Conservation (phyloP, 2,888 invertebrate genomes). For the Anodontia alba region DNA sequence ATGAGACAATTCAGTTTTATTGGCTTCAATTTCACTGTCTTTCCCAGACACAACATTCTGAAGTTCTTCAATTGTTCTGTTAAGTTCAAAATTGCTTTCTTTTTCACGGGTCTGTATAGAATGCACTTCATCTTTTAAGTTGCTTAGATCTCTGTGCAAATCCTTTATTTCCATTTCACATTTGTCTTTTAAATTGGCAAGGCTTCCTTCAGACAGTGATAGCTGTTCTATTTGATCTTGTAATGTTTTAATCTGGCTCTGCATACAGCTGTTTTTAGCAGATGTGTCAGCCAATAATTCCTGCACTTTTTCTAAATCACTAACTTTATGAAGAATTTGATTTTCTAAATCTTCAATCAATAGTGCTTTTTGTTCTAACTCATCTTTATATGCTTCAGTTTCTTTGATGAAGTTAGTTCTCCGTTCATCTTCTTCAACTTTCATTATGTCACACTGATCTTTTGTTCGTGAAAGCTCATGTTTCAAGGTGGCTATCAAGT, state of each 20-base stretch:
- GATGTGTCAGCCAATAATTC: constrained; percentile 9
- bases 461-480: constrained; percentile 10
- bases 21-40: constrained; percentile 31
- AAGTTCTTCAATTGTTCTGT: constrained; percentile 37
- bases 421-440: constrained; percentile 8
- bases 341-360: background rate
- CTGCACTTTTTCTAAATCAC: background rate
- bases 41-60: constrained; percentile 40
- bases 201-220: constrained; percentile 18
- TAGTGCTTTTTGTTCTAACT: constrained; percentile 29
- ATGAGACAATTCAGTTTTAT: constrained; percentile 12
- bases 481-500: background rate
- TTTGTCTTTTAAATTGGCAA: constrained; percentile 19
- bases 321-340: background rate
- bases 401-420: constrained; percentile 11
- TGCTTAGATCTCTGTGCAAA: constrained; percentile 18
- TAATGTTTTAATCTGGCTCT: constrained; percentile 8
- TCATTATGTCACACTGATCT: constrained; percentile 15
- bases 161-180: constrained; percentile 18
- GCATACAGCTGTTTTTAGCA: constrained; percentile 36
- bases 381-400: constrained; percentile 24
- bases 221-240: constrained; percentile 29
- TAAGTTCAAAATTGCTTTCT: background rate
- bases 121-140: constrained; percentile 21
- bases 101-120: background rate